Evolutionary conservation across 2,113 vertebrate species (phyloP).

Genomic region (Quiscalus mexicanus): DNA sequence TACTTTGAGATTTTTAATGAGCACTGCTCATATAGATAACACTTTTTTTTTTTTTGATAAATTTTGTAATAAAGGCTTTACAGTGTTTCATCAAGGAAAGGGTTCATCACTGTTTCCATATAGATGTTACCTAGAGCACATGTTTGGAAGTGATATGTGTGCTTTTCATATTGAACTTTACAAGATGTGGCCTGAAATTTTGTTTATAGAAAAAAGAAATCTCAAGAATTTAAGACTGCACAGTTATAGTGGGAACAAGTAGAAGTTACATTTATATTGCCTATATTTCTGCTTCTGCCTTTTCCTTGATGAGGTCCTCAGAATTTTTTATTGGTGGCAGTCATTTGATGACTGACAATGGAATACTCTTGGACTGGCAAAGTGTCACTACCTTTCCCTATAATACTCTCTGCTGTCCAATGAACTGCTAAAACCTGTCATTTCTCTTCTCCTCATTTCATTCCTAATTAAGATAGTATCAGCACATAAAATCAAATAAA

Average conservation of each 20-base stretch:
- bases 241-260: not conserved
- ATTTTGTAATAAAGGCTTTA: slow-evolving; percentile 8
- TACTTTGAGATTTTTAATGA: slow-evolving; percentile 36
- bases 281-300: not conserved
- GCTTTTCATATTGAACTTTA: not conserved
- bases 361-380: not conserved
- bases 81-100: not conserved
- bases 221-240: not conserved
- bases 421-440: not conserved
- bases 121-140: not conserved
- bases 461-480: not conserved
- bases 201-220: not conserved
- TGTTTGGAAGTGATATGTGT: not conserved
- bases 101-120: not conserved
- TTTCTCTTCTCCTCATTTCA: not conserved
- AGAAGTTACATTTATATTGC: not conserved
- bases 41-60: slow-evolving; percentile 30
- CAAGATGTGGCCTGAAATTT: not conserved
- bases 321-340: not conserved
- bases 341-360: not conserved
- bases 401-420: not conserved
- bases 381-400: not conserved
- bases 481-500: not conserved
- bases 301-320: not conserved
- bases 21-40: not conserved